Conservation (phyloP, 2,113 vertebrate species). For the Mustela nigripes region DNA sequence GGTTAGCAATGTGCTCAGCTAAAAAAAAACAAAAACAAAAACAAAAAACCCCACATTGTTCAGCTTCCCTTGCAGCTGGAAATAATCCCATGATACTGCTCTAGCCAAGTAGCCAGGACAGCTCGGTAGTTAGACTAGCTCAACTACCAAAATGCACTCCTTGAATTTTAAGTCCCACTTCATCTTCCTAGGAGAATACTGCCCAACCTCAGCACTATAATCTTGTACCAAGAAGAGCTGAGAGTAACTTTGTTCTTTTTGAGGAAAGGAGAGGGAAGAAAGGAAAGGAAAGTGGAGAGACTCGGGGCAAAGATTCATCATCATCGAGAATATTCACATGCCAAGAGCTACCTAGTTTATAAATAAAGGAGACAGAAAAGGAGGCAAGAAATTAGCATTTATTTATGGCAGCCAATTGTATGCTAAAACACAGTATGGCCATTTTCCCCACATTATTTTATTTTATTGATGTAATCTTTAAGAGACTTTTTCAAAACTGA, state of each 20-base stretch:
- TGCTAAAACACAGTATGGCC: background rate
- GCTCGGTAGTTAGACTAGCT: background rate
- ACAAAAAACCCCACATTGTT: too few species aligned
- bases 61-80: background rate
- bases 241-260: background rate
- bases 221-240: background rate
- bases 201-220: background rate
- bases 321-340: background rate
- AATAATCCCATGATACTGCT: background rate
- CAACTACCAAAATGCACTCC: background rate
- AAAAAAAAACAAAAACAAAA: background rate
- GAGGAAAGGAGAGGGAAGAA: too few species aligned
- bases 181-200: conserved; percentile 13
- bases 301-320: background rate
- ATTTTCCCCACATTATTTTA: background rate
- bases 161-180: background rate
- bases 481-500: conserved; percentile 22
- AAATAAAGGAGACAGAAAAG: background rate
- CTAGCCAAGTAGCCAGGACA: background rate
- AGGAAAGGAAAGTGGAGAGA: too few species aligned
- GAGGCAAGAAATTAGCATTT: background rate
- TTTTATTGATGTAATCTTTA: background rate
- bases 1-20: background rate
- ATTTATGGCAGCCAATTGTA: background rate
- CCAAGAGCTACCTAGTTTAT: background rate